Percentiles rank a stretch among this genome's conserved stretches.
These are phyloP conservation scores for Hafferia zeledoni DNA, from an alignment of 2,797 vertebrate genomes.

Conservation along the genomic window DNA sequence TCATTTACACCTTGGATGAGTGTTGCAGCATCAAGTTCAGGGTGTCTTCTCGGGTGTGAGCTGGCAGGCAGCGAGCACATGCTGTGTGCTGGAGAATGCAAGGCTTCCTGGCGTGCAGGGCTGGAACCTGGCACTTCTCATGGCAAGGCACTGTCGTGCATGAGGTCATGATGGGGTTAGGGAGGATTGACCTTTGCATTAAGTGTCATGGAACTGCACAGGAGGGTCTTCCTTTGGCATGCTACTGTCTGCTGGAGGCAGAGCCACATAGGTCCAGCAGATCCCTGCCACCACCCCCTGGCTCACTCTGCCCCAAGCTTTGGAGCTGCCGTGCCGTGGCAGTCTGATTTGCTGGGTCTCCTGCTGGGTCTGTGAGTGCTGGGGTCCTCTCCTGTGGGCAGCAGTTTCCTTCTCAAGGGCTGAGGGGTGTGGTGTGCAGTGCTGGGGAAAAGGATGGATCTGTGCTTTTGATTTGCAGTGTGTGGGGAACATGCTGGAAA, in stretches of 20 bases:
- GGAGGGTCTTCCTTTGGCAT: background rate
- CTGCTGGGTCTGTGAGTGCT: background rate
- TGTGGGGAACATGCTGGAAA: background rate
- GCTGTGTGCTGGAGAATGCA: background rate
- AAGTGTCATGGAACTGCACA: fast-evolving
- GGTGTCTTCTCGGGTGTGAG: background rate
- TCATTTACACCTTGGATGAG: slow-evolving; percentile 67
- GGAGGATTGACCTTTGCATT: background rate
- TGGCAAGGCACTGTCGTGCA: fast-evolving
- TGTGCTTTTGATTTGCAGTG: fast-evolving
- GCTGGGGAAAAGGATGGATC: fast-evolving
- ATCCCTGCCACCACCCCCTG: background rate
- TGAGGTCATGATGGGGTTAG: background rate
- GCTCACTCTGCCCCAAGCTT: background rate
- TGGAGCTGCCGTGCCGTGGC: background rate
- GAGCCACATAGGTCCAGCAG: background rate
- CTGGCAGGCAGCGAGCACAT: background rate
- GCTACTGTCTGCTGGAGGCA: background rate
- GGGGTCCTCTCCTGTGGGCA: background rate
- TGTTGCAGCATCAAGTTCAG: background rate
- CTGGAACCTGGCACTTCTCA: background rate
- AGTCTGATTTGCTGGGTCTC: background rate
- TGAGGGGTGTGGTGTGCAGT: background rate
- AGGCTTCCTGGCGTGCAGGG: background rate
- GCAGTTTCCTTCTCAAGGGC: background rate